These are phyloP conservation scores for Triplophysa rosa DNA, from an alignment of 2,113 vertebrate genomes.

Conservation along the genomic window DNA sequence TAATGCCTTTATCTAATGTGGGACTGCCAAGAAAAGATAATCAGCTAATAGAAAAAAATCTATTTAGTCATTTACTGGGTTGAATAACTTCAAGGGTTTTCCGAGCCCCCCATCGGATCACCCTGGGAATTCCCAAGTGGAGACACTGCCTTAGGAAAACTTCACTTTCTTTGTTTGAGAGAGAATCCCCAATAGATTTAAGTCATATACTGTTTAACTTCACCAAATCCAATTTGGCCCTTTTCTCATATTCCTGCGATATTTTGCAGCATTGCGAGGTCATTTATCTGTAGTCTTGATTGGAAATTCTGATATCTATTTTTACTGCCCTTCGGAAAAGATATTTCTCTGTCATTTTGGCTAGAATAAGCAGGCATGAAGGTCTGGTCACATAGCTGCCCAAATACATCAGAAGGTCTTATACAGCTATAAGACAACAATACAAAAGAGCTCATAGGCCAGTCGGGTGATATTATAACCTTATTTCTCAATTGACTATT, in stretches of 20 bases:
- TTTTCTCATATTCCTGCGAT: conserved; percentile 75
- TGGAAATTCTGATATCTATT: conserved; percentile 71
- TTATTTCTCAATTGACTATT: background rate
- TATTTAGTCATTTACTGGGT: conserved; percentile 80
- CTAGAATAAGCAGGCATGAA: conserved; percentile 7
- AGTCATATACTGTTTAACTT: conserved; percentile 78
- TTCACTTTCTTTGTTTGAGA: conserved; percentile 69
- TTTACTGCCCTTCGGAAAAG: conserved; percentile 64
- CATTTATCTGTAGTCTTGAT: conserved; percentile 78
- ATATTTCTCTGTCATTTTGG: conserved; percentile 37
- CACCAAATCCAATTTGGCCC: conserved; percentile 74
- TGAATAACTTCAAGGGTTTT: conserved; percentile 83
- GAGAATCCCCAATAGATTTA: conserved; percentile 76
- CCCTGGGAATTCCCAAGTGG: conserved; percentile 69
- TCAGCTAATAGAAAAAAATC: conserved; percentile 83
- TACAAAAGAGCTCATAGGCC: conserved; percentile 59
- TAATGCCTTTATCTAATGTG: conserved; percentile 68
- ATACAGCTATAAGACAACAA: conserved; percentile 41
- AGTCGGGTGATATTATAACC: conserved; percentile 57
- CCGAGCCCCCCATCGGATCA: conserved; percentile 72
- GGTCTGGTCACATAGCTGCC: conserved; percentile 60
- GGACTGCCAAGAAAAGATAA: conserved; percentile 69
- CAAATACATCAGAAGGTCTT: conserved; percentile 43
- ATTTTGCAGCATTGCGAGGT: conserved; percentile 72
- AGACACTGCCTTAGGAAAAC: conserved; percentile 76